Conservation (phyloP, 1,140 invertebrate genomes). For the Sminthurides bifidus region DNA sequence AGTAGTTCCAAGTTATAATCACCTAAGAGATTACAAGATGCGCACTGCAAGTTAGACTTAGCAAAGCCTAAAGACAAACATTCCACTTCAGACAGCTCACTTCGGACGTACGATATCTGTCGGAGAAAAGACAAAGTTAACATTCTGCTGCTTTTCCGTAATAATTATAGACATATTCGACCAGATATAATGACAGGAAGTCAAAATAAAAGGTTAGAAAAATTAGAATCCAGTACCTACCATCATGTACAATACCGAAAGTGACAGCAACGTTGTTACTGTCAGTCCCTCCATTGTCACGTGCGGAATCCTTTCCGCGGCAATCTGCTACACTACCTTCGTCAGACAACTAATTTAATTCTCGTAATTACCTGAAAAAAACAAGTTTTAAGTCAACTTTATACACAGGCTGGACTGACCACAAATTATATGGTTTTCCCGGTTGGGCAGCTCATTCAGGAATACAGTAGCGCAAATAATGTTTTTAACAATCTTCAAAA, state of each 20-base stretch:
- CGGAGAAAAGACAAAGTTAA: not conserved
- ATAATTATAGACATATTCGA: not conserved
- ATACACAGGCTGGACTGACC: no score
- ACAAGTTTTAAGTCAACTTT: no score
- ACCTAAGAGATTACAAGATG: conserved; percentile 41
- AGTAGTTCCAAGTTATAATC: conserved; percentile 39
- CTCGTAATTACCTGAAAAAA: no score
- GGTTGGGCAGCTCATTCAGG: no score
- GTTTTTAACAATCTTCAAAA: not conserved
- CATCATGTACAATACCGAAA: conserved; percentile 18
- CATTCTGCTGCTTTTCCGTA: not conserved
- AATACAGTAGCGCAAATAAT: no score
- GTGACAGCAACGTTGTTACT: conserved; percentile 16
- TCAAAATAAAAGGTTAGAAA: not conserved
- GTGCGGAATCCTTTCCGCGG: no score
- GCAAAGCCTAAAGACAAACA: conserved; percentile 41
- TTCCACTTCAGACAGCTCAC: conserved; percentile 38
- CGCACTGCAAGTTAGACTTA: conserved; percentile 39
- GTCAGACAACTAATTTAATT: no score
- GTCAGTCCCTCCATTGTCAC: conserved; percentile 22
- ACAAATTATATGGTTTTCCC: no score
- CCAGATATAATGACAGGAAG: not conserved
- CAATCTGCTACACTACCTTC: no score
- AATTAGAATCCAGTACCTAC: conserved; percentile 13
- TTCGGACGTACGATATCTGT: conserved; percentile 24